Conservation (phyloP, 2,797 vertebrate species). For the Enteromius unitaeniatus region DNA sequence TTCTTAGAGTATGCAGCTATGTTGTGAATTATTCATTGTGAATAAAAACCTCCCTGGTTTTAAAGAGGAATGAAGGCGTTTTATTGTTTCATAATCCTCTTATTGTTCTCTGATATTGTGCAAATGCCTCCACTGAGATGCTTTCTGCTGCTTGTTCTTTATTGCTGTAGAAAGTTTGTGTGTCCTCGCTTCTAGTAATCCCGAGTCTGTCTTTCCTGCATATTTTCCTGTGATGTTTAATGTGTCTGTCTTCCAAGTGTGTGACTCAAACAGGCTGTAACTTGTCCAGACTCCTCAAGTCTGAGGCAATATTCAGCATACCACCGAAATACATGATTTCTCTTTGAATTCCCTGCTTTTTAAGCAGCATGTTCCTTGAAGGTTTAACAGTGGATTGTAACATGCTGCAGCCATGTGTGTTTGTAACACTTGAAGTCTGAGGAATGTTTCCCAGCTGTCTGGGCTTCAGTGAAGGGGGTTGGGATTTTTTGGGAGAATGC, state of each 20-base stretch:
- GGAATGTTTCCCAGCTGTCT: constrained; percentile 37
- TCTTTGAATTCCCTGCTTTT: background rate
- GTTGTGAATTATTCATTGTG: constrained; percentile 2
- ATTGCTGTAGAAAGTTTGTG: background rate
- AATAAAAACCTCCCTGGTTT: background rate
- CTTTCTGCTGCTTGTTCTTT: background rate
- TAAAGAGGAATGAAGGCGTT: background rate
- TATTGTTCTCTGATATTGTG: background rate
- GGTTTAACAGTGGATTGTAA: background rate
- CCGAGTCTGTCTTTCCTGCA: background rate
- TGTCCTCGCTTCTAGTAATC: background rate
- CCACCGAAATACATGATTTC: background rate
- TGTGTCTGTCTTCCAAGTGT: background rate
- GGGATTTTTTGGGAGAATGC: constrained; percentile 6
- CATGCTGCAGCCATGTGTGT: background rate
- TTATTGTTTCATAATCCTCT: constrained; percentile 17
- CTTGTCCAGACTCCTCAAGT: background rate
- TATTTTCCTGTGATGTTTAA: background rate
- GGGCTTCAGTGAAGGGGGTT: background rate
- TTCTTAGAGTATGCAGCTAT: background rate
- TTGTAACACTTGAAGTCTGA: constrained; percentile 18
- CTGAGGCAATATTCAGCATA: background rate
- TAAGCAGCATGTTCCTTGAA: background rate
- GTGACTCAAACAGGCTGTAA: background rate
- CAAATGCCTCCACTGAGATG: background rate